A percentile compares a stretch with the other conserved stretches of the same genome.
Evolutionary conservation across 2,113 vertebrate species (phyloP).

Genomic region (Gymnogyps californianus): DNA sequence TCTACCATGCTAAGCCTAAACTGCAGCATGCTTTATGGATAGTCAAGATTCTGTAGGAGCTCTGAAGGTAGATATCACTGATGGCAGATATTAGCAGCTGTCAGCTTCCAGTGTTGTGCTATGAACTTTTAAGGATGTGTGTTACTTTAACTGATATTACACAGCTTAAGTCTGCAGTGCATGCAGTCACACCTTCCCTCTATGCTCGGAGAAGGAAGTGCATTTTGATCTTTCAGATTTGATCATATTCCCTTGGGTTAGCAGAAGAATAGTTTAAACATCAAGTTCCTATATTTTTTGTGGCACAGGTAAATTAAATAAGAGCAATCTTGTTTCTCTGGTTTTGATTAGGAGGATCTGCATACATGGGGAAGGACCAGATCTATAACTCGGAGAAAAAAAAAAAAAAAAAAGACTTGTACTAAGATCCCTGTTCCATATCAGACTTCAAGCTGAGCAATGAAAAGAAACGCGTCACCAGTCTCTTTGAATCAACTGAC

Average conservation of each 20-base stretch:
- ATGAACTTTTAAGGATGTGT: neutral
- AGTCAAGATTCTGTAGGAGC: neutral
- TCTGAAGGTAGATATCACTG: neutral
- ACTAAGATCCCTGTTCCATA: neutral
- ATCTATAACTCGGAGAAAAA: neutral
- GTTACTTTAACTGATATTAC: neutral
- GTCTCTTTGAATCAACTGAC: neutral
- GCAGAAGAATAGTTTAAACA: neutral
- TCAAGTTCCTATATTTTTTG: neutral
- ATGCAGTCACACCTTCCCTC: neutral
- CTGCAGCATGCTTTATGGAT: neutral
- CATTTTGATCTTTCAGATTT: neutral
- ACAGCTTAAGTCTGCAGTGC: neutral
- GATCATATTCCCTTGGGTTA: neutral
- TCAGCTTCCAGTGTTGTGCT: neutral
- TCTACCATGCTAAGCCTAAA: slow-evolving; percentile 1
- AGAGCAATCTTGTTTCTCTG: neutral
- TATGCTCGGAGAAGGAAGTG: neutral
- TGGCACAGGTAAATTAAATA: neutral
- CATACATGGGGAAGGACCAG: neutral
- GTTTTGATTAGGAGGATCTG: neutral
- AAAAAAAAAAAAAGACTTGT: neutral
- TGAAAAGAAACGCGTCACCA: neutral
- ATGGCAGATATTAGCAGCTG: neutral
- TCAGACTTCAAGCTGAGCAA: neutral